Evolutionary conservation across 2,113 vertebrate genomes (phyloP), one percentile per base, ranked within the genome.

Genomic region (Dipodomys stephensi): DNA sequence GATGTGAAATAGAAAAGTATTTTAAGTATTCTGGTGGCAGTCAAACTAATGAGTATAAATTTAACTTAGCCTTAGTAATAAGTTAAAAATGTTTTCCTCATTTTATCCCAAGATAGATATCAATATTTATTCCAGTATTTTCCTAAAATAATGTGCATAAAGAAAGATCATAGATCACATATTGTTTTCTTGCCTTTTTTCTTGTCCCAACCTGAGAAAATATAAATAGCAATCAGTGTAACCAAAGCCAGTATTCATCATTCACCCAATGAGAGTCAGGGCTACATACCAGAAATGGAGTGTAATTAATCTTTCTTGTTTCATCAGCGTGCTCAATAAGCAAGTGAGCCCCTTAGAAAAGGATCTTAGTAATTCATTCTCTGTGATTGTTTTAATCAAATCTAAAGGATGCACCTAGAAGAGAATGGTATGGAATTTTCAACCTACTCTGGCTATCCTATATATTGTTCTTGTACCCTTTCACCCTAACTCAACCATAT

Each of bases 341-440:
- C 57, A 78, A 91, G 32, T 65, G 67, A 93, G 25, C 65, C 82
- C 73, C 85, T 82, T 72, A 82, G 84, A 39, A 96, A 88, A 39
- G 69, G 62, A 95, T 92, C 69, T 92, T 83, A 79, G 60, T 89
- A 92, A 90, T 94, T 95, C 72, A 82, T 92, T 89, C 81, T 92
- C 87, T 95, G 80, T 96, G 93, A 94, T 96, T 84, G 92, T 93
- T 94, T 90, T 93, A 95, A 95, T 96, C 78, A 95, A 79, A 95
- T 87, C 88, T 53, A 90, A 94, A 94, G 95, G 83, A 68, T 35
- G 18, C 27, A 46, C 27, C 30, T 92, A 25, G 6, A 89, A 90
- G 90, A 95, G 78, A 57, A 76, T 57, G 32, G 27, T 64, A 57
- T 22, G 25, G 65, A 88, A 90, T 82, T 92, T 87, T 85, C 82